phyloP scores from a whole-genome alignment of 2,888 invertebrate genomes.

The Lasioglossum calceatum region DNA sequence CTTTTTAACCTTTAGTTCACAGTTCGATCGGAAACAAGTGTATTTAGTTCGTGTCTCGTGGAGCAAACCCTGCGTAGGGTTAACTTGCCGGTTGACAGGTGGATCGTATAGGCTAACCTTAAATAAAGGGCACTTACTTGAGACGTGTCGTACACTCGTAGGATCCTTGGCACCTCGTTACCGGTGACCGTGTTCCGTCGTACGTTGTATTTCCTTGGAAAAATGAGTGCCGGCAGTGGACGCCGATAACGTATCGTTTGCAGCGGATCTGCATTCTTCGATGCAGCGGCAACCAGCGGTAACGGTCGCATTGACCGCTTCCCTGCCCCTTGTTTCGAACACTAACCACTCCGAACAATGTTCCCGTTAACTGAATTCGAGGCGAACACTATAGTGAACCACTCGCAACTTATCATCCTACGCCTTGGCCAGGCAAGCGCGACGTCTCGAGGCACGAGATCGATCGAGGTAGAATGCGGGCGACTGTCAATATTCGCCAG shows the following conservation, averaged over 20 bases:
- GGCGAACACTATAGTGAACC: background rate
- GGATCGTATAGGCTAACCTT: background rate
- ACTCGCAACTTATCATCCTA: slow-evolving; percentile 23
- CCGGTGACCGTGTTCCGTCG: slow-evolving; percentile 14
- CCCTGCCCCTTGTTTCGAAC: background rate
- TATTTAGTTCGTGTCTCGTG: background rate
- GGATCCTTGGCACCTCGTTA: slow-evolving; percentile 22
- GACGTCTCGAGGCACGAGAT: slow-evolving; percentile 29
- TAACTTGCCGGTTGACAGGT: background rate
- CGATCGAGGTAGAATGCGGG: slow-evolving; percentile 40
- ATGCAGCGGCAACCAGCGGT: slow-evolving; percentile 24
- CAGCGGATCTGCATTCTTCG: slow-evolving; percentile 52
- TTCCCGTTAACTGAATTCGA: background rate
- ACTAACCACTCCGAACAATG: background rate
- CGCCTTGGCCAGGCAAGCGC: slow-evolving; percentile 33
- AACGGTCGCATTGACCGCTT: slow-evolving; percentile 35
- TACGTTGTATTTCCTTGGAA: slow-evolving; percentile 2
- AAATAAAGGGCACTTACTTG: slow-evolving; percentile 39
- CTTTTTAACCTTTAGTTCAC: background rate
- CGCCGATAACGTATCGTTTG: slow-evolving; percentile 51
- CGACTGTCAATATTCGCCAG: slow-evolving; percentile 14
- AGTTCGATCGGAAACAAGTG: background rate
- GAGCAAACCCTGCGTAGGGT: background rate
- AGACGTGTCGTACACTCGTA: background rate
- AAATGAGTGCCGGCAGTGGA: slow-evolving; percentile 51